Conservation (phyloP, 2,888 invertebrate species). For the Polydrusus cervinus region DNA sequence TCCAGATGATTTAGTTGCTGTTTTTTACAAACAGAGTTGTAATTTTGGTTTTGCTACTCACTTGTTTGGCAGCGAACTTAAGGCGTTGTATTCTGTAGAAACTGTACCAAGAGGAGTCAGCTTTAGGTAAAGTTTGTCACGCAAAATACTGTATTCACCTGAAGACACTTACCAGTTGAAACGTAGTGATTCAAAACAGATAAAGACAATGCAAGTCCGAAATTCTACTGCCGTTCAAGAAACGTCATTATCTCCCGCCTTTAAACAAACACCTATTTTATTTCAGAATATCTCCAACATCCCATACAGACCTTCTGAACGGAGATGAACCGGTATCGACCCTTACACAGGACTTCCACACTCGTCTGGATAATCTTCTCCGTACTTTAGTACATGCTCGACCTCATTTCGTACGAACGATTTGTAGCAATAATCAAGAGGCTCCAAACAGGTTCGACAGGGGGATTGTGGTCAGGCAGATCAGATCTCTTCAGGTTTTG, state of each 20-base stretch:
- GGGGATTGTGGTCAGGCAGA: constrained; percentile 88
- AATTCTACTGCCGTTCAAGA: too few relatives aligned
- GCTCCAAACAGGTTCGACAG: constrained; percentile 89
- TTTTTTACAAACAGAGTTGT: constrained; percentile 93
- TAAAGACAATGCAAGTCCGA: too few relatives aligned
- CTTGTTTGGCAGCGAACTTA: constrained; percentile 94
- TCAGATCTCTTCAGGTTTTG: constrained; percentile 88
- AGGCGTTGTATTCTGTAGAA: constrained; percentile 84
- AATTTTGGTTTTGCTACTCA: constrained; percentile 98
- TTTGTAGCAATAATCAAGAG: constrained; percentile 90
- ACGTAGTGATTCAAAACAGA: too few relatives aligned
- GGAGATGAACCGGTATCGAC: constrained; percentile 91
- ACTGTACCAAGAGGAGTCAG: constrained; percentile 85
- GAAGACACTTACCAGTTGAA: too few relatives aligned
- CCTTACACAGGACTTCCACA: constrained; percentile 96
- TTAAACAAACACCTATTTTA: neutral
- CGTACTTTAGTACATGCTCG: constrained; percentile 93
- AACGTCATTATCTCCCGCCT: too few relatives aligned
- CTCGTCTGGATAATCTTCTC: constrained; percentile 91
- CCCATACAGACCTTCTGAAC: constrained; percentile 86
- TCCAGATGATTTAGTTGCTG: constrained; percentile 92
- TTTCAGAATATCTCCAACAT: constrained; percentile 88
- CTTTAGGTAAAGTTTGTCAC: constrained; percentile 74
- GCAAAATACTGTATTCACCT: too few relatives aligned
- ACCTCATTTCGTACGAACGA: constrained; percentile 95